phyloP scores from a whole-genome alignment of 2,113 vertebrate species.

The Delphinapterus leucas region DNA sequence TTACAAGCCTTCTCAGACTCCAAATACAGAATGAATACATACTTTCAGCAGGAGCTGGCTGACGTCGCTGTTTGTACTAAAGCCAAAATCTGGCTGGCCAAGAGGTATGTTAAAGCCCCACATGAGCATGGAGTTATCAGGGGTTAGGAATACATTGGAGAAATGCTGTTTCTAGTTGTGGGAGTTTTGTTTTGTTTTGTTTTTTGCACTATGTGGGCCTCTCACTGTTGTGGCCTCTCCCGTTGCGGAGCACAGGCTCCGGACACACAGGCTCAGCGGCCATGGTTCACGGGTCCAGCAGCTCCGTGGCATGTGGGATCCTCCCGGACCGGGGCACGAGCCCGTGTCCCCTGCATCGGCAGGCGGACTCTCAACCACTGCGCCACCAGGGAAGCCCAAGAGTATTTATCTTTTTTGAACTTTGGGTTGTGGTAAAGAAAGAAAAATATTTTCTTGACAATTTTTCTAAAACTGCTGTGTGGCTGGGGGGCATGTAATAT shows the following conservation, averaged over 20 bases:
- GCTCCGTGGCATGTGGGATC: no score
- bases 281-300: no score
- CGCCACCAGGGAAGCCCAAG: neutral
- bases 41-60: constrained; percentile 79
- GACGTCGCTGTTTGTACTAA: constrained; percentile 83
- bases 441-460: neutral
- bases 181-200: neutral
- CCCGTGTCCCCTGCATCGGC: no score
- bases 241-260: no score
- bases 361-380: no score
- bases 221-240: no score
- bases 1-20: constrained; percentile 90
- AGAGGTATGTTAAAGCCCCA: constrained; percentile 86
- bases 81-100: constrained; percentile 92
- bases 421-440: constrained; percentile 32
- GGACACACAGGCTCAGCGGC: no score
- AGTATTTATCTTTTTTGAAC: constrained; percentile 60
- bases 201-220: no score
- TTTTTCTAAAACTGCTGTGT: constrained; percentile 43
- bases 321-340: no score
- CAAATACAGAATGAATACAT: constrained; percentile 83
- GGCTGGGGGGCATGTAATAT: neutral
- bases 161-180: constrained; percentile 42
- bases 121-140: neutral
- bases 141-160: neutral